Conservation (phyloP, 2,797 vertebrate genomes). For the Telmatherina bonti region DNA sequence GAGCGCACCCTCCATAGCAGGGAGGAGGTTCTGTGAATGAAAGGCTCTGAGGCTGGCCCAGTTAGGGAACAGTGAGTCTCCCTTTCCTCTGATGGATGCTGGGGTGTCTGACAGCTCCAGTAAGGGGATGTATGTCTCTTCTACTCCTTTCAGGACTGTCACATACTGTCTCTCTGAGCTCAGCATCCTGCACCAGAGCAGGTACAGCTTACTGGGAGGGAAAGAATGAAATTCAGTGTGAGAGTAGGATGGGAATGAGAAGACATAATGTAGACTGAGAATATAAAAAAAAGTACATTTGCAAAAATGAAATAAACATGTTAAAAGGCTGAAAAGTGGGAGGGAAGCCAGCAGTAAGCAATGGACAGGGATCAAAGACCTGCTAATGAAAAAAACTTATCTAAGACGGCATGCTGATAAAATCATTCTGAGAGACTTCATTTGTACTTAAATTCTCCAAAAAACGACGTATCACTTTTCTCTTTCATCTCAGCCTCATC, state of each 20-base stretch:
- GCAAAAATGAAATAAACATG: slow-evolving; percentile 6
- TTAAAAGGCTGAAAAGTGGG: background rate
- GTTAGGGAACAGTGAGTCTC: slow-evolving; percentile 80
- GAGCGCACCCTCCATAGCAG: slow-evolving; percentile 88
- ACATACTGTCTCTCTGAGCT: slow-evolving; percentile 89
- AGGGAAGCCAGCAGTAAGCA: slow-evolving; percentile 1
- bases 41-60: slow-evolving; percentile 85
- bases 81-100: slow-evolving; percentile 79
- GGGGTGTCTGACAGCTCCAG: slow-evolving; percentile 82
- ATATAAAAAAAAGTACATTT: background rate
- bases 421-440: slow-evolving; percentile 37
- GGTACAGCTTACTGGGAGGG: slow-evolving; percentile 84
- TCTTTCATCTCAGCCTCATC: slow-evolving; percentile 37
- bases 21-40: slow-evolving; percentile 87
- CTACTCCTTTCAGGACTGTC: slow-evolving; percentile 80
- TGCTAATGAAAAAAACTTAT: slow-evolving; percentile 42
- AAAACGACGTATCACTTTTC: slow-evolving; percentile 4
- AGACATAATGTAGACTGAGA: too few relatives aligned
- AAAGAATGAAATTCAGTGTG: background rate
- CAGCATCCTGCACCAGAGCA: slow-evolving; percentile 87
- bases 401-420: slow-evolving; percentile 36
- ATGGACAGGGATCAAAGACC: slow-evolving; percentile 50
- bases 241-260: background rate
- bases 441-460: slow-evolving; percentile 8
- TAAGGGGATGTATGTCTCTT: slow-evolving; percentile 83